Conservation (phyloP, 2,797 vertebrate genomes). For the Pristis pectinata region DNA sequence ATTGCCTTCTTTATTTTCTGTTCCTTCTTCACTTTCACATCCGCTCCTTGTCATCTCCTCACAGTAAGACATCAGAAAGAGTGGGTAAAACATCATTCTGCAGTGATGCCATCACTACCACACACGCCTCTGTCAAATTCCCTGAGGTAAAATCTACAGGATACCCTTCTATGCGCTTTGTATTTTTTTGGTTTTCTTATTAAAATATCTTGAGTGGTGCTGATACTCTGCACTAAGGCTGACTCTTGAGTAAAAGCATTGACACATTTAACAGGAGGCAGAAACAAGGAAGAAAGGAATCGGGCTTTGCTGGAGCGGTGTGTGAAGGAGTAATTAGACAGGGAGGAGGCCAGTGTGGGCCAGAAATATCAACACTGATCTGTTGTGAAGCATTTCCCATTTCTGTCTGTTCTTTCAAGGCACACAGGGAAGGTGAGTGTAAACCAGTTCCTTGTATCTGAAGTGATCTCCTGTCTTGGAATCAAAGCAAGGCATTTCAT, state of each 20-base stretch:
- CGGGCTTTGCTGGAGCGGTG: not conserved
- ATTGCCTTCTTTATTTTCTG: not conserved
- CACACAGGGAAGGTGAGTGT: not conserved
- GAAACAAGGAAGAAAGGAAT: not conserved
- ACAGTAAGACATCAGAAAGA: conserved; percentile 83
- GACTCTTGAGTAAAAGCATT: not conserved
- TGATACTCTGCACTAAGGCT: not conserved
- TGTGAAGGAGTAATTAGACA: not conserved
- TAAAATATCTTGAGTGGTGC: not conserved
- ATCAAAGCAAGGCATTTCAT: too few relatives aligned
- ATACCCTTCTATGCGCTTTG: not conserved
- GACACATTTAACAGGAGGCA: not conserved
- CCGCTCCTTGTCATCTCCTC: conserved; percentile 45
- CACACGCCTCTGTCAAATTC: conserved; percentile 89
- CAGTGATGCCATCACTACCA: conserved; percentile 86
- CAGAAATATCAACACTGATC: not conserved
- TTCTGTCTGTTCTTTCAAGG: not conserved
- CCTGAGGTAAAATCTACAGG: conserved; percentile 69
- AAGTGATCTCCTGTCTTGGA: not conserved
- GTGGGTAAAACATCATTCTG: conserved; percentile 91
- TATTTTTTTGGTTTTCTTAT: not conserved
- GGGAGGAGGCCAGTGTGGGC: not conserved
- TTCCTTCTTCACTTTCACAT: not conserved
- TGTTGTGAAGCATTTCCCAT: not conserved
- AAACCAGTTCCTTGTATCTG: not conserved